Evolutionary conservation across 2,888 invertebrate species (phyloP).

Genomic region (Cremastinae sp.): DNA sequence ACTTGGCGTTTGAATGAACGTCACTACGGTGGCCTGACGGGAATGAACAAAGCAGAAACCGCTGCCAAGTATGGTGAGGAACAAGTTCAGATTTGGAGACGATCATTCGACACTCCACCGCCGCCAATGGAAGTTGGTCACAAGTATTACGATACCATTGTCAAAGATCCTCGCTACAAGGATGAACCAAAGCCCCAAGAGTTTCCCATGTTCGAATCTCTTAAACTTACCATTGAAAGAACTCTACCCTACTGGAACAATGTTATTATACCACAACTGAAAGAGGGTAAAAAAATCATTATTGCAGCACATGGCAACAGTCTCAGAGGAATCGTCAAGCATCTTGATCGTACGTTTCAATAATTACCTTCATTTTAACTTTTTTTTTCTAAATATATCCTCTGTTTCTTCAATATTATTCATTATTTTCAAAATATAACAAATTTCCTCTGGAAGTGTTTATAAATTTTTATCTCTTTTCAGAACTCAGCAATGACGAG

Average conservation of each 20-base stretch:
- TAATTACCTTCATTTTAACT: not conserved
- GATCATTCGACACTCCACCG: conserved; percentile 91
- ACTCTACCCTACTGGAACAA: conserved; percentile 94
- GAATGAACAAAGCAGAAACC: conserved; percentile 91
- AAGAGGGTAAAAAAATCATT: conserved; percentile 89
- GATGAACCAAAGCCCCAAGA: conserved; percentile 87
- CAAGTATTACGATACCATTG: conserved; percentile 88
- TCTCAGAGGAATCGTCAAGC: conserved; percentile 91
- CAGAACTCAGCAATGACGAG: conserved; percentile 82
- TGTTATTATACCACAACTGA: conserved; percentile 90
- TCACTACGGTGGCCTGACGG: conserved; percentile 93
- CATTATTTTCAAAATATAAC: not conserved
- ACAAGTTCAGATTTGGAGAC: conserved; percentile 92
- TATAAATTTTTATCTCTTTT: no score
- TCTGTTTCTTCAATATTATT: conserved; percentile 5
- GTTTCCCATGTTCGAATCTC: conserved; percentile 91
- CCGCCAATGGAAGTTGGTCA: conserved; percentile 90
- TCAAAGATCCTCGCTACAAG: conserved; percentile 88
- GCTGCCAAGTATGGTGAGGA: conserved; percentile 92
- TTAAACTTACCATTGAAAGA: conserved; percentile 90
- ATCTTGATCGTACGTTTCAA: conserved; percentile 87
- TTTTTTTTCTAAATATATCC: not conserved
- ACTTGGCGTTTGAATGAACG: conserved; percentile 94
- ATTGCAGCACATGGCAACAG: conserved; percentile 95
- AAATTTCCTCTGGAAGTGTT: not conserved